These are phyloP conservation scores for Magallana nippona DNA, from an alignment of 2,888 invertebrate species.

Conservation along the genomic window DNA sequence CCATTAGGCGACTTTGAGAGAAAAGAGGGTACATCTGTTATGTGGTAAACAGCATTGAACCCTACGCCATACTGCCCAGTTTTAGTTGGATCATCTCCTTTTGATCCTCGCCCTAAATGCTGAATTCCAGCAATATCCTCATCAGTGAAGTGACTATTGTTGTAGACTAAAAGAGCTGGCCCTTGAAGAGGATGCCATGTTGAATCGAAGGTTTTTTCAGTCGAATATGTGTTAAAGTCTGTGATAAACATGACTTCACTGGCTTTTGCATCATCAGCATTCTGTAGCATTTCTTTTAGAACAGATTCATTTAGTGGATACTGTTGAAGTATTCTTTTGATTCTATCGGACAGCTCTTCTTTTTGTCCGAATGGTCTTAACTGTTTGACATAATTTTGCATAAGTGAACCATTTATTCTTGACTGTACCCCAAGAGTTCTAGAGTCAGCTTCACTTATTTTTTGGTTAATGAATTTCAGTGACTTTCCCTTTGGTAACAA, in stretches of 20 bases:
- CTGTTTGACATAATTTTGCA: constrained; percentile 23
- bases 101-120: constrained; percentile 67
- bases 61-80: constrained; percentile 72
- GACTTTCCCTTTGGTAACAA: constrained; percentile 60
- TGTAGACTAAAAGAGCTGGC: constrained; percentile 69
- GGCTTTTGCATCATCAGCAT: constrained; percentile 76
- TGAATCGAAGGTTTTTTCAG: constrained; percentile 53
- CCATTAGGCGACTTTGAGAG: constrained; percentile 59
- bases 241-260: constrained; percentile 74
- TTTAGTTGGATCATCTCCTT: constrained; percentile 63
- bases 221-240: constrained; percentile 63
- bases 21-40: constrained; percentile 71
- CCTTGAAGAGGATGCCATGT: constrained; percentile 67
- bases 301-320: constrained; percentile 74
- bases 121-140: constrained; percentile 66
- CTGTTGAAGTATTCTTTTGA: constrained; percentile 69
- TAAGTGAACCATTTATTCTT: constrained; percentile 47
- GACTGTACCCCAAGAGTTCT: constrained; percentile 64
- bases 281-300: constrained; percentile 76
- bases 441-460: constrained; percentile 63
- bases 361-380: constrained; percentile 71
- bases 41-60: constrained; percentile 71
- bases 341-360: constrained; percentile 72
- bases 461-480: constrained; percentile 56
- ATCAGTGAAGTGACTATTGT: constrained; percentile 63